Evolutionary conservation across 2,797 vertebrate genomes (phyloP).

Genomic region (Fratercula arctica): DNA sequence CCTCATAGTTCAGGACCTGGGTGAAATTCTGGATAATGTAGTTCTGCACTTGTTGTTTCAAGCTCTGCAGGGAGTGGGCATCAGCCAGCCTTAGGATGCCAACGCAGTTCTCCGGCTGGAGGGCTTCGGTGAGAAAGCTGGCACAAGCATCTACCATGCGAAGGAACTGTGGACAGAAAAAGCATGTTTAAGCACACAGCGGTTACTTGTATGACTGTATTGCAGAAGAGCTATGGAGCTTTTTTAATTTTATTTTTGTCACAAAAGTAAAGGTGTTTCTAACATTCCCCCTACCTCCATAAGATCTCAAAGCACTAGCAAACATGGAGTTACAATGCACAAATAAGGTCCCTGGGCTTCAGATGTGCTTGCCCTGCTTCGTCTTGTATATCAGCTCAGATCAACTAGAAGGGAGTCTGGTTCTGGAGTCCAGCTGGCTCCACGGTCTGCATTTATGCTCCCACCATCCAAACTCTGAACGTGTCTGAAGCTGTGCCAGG

Average conservation of each 20-base stretch:
- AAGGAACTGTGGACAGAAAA: conserved; percentile 82
- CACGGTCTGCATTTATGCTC: not conserved
- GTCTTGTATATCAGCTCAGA: not conserved
- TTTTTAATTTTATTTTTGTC: not conserved
- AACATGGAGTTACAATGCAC: not conserved
- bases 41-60: conserved; percentile 83
- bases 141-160: conserved; percentile 93
- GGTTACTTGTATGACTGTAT: not conserved
- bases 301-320: not conserved
- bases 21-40: conserved; percentile 91
- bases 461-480: not conserved
- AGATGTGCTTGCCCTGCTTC: not conserved
- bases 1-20: conserved; percentile 84
- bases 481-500: not conserved
- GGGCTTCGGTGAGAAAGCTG: conserved; percentile 86
- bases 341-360: not conserved
- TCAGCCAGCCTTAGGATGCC: conserved; percentile 91
- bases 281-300: not conserved
- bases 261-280: not conserved
- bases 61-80: conserved; percentile 80
- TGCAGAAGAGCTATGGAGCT: not conserved
- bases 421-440: not conserved
- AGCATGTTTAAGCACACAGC: not conserved
- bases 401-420: not conserved
- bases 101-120: conserved; percentile 92